Evolutionary conservation across 2,113 vertebrate species (phyloP), one percentile per base, ranked within the genome.

Genomic region (Chascanopsetta lugubris): DNA sequence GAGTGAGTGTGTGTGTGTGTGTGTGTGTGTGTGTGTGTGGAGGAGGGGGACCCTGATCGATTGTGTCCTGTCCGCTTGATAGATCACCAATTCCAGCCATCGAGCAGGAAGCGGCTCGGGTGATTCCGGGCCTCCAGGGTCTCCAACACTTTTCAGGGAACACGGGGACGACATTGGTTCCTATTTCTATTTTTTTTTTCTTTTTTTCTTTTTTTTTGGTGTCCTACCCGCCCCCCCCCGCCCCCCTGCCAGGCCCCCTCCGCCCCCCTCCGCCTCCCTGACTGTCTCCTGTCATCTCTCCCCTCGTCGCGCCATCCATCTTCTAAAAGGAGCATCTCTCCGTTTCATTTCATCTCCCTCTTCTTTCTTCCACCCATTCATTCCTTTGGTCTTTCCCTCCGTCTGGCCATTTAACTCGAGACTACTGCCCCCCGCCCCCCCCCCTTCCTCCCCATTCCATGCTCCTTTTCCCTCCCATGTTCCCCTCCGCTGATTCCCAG

Each of bases 51-150:
- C 82, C 78, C 69, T 56, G 84, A 87, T 92, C 90, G 73, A 92
- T 92, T 51, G 12, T 22, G 77, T 69, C 75, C 80, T 85, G 83
- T 90, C 85, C 54, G n/a, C 27, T 72, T 87, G 90, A 92, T 89
- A 82, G 86, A 91, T 90, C 66, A 65, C 82, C 82, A 70, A 84
- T 89, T 87, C 66, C 64, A 6, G 49, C 59, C 84, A 86, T 88
- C 69, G 89, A 91, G 80, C 80, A 78, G 77, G 61, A 75, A 58
- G 72, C 71, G 63, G 80, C 76, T 59, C 82, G 75, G 79, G 72
- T 69, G 74, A 75, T 59, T 69, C 54, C 72, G 60, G n/a, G 34
- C 49, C 80, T 79, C 62, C 56, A 48, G 75, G 58, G 58, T 49
- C 60, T 69, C 67, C n/a, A n/a, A n/a, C n/a, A n/a, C n/a, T n/a